Percentiles rank a stretch among this genome's conserved stretches.
Evolutionary conservation across 1,140 invertebrate genomes (phyloP).

Genomic region (Rhopalosiphum maidis): DNA sequence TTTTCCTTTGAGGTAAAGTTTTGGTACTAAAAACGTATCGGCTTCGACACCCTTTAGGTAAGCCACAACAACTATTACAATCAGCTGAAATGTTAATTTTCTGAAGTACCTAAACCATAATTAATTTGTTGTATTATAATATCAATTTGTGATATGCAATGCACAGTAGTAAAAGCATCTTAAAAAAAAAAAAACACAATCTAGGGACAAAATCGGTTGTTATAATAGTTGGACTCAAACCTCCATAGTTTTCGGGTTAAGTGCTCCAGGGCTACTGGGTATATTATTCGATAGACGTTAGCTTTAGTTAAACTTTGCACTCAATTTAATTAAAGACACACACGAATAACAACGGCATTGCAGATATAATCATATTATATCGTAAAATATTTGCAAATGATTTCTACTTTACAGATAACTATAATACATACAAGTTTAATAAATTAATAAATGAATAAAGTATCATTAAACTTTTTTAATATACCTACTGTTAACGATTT

Average conservation of each 20-base stretch:
- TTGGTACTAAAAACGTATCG: not conserved
- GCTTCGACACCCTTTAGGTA: too few species aligned
- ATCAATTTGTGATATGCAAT: not conserved
- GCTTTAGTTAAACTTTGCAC: not conserved
- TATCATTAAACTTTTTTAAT: not conserved
- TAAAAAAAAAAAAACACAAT: not conserved
- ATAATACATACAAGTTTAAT: not conserved
- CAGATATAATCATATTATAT: not conserved
- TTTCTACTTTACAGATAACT: not conserved
- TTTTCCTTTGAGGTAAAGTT: not conserved
- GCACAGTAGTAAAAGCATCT: not conserved
- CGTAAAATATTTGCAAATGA: not conserved
- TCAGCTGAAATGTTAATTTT: not conserved
- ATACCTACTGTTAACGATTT: not conserved
- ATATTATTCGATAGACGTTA: not conserved
- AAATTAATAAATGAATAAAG: not conserved
- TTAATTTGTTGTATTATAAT: not conserved
- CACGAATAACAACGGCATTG: not conserved
- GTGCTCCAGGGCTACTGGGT: not conserved
- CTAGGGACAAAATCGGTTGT: not conserved
- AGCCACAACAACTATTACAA: not conserved
- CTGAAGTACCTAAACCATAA: not conserved
- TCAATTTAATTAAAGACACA: not conserved
- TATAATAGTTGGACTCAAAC: not conserved
- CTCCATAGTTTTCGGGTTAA: not conserved